These are phyloP conservation scores for Mus musculus DNA, from an alignment of 2,113 vertebrate species.

Conservation along the genomic window GRCm39 chr8:88647501-88648000, in stretches of 20 bases:
- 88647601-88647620: background rate
- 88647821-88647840: background rate
- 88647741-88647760: background rate
- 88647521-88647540: fast-evolving
- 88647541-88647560: background rate
- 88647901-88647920: fast-evolving
- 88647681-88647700: background rate
- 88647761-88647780: background rate
- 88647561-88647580: no score
- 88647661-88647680: background rate
- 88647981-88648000: background rate
- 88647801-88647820: background rate
- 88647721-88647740: background rate
- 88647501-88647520: background rate
- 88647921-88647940: no score
- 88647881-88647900: no score
- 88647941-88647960: no score
- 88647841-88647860: no score
- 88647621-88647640: background rate
- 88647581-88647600: background rate
- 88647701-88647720: background rate
- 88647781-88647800: background rate
- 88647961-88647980: background rate
- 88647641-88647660: background rate
- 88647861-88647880: no score